phyloP scores from a whole-genome alignment of 2,888 invertebrate species.

The Caenorhabditis becei region DNA sequence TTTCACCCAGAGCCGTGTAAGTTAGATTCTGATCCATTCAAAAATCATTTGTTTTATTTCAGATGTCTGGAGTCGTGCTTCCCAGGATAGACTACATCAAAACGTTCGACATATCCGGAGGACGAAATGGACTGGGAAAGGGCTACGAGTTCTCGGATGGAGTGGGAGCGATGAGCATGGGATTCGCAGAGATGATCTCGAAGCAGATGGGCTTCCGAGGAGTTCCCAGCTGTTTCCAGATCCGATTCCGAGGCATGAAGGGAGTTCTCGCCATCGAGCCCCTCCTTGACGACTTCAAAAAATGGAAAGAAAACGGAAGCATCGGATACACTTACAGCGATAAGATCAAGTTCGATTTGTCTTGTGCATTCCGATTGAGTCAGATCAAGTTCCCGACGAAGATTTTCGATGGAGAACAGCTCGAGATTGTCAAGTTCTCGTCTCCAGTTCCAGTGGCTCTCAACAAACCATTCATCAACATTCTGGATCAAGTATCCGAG shows the following conservation, averaged over 20 bases:
- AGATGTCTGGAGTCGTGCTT: slow-evolving; percentile 55
- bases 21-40: background rate
- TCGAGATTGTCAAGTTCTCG: slow-evolving; percentile 79
- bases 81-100: slow-evolving; percentile 15
- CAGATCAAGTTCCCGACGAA: slow-evolving; percentile 50
- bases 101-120: slow-evolving; percentile 58
- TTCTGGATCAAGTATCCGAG: slow-evolving; percentile 78
- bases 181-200: slow-evolving; percentile 25
- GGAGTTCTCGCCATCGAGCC: slow-evolving; percentile 79
- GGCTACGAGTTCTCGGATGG: slow-evolving; percentile 72
- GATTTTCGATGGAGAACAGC: slow-evolving; percentile 14
- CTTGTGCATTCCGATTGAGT: slow-evolving; percentile 34
- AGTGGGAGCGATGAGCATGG: slow-evolving; percentile 70
- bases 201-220: slow-evolving; percentile 28
- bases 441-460: slow-evolving; percentile 75
- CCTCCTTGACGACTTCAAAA: slow-evolving; percentile 65
- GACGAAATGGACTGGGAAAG: slow-evolving; percentile 13
- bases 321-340: background rate
- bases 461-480: slow-evolving; percentile 82
- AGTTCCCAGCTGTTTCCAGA: slow-evolving; percentile 61
- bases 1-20: slow-evolving; percentile 78
- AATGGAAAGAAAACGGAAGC: slow-evolving; percentile 3
- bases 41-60: background rate
- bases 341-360: background rate
- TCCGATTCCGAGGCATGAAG: slow-evolving; percentile 80